A percentile compares a stretch with the other conserved stretches of the same genome.
These are phyloP conservation scores for Otocyon megalotis DNA, from an alignment of 2,113 vertebrate species.

Conservation along the genomic window DNA sequence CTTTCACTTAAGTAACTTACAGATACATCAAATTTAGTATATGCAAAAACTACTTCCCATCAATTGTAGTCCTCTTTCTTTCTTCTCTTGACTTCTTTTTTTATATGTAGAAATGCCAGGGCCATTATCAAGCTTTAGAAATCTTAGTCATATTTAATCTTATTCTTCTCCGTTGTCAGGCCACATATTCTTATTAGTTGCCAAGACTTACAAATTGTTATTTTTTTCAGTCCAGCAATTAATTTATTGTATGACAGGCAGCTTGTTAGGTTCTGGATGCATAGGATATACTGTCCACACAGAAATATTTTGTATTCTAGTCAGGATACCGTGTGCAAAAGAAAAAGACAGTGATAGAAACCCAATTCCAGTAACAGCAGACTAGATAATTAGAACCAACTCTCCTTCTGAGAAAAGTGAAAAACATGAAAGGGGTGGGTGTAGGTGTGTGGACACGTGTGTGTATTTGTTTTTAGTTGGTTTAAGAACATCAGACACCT, in stretches of 20 bases:
- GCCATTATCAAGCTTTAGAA: neutral
- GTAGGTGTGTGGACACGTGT: neutral
- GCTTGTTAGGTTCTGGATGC: neutral
- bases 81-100: neutral
- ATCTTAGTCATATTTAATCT: neutral
- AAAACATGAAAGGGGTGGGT: neutral
- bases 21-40: neutral
- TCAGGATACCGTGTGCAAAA: neutral
- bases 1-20: conserved; percentile 11
- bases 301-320: neutral
- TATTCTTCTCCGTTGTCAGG: neutral
- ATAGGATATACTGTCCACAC: neutral
- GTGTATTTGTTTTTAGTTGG: neutral
- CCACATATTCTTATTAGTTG: neutral
- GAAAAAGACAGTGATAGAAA: neutral
- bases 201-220: neutral
- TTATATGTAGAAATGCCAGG: neutral
- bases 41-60: neutral
- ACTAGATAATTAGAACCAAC: neutral
- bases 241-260: neutral
- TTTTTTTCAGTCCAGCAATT: neutral
- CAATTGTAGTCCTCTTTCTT: neutral
- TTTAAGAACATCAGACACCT: neutral
- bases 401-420: neutral
- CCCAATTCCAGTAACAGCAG: neutral